Percentiles rank a stretch among this genome's conserved stretches.
Evolutionary conservation across 2,888 invertebrate genomes (phyloP).

Genomic region (Lacanobia wlatinum): DNA sequence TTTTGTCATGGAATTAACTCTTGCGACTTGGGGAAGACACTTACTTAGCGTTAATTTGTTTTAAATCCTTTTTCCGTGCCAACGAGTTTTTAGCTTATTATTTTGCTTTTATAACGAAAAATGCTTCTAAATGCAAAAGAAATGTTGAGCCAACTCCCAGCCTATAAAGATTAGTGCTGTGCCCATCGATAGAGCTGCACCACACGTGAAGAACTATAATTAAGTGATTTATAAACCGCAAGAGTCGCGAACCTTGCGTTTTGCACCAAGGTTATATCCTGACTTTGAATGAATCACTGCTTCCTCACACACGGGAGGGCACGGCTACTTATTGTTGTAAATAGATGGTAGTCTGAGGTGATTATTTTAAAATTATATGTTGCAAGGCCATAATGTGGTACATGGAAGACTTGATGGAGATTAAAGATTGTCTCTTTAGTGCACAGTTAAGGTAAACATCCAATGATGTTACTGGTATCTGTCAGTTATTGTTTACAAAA

Average conservation of each 20-base stretch:
- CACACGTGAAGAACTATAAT: constrained; percentile 72
- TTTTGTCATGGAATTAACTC: constrained; percentile 28
- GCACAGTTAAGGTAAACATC: neutral
- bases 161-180: constrained; percentile 33
- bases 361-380: constrained; percentile 39
- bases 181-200: constrained; percentile 39
- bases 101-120: neutral
- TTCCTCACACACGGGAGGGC: constrained; percentile 67
- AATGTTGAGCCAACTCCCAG: constrained; percentile 11
- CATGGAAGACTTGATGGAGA: constrained; percentile 32
- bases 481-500: constrained; percentile 31
- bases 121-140: neutral
- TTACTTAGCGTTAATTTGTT: constrained; percentile 10
- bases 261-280: constrained; percentile 82
- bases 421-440: constrained; percentile 19
- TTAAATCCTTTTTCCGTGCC: constrained; percentile 19
- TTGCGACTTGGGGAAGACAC: constrained; percentile 10
- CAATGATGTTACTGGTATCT: constrained; percentile 4
- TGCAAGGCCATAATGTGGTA: constrained; percentile 15
- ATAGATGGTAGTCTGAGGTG: constrained; percentile 39
- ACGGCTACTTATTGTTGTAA: constrained; percentile 45
- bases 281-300: constrained; percentile 75
- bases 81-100: neutral
- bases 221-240: constrained; percentile 75
- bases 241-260: constrained; percentile 79